Conservation (phyloP, 2,888 invertebrate genomes). For the Volucella bombylans region DNA sequence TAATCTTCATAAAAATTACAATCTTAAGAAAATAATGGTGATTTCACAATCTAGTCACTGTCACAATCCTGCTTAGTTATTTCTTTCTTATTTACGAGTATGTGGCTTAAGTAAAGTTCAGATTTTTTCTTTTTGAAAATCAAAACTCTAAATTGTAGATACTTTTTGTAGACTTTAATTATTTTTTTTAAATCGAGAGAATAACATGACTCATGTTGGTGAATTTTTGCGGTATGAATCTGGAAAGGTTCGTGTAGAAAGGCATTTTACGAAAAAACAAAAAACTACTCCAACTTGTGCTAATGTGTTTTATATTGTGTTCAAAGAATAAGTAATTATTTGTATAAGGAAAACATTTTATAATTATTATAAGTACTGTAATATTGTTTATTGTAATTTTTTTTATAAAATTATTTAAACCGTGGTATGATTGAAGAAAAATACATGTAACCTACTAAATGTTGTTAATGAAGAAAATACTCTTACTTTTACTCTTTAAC, state of each 20-base stretch:
- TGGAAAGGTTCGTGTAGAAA: constrained; percentile 62
- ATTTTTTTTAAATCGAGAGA: constrained; percentile 6
- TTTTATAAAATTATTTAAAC: constrained; percentile 17
- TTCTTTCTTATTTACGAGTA: constrained; percentile 20
- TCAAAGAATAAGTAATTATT: constrained; percentile 29
- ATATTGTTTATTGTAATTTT: constrained; percentile 16
- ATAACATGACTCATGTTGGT: background rate
- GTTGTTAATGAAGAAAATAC: constrained; percentile 40
- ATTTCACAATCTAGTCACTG: constrained; percentile 66
- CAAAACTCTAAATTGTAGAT: too few species aligned
- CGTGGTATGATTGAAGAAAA: background rate
- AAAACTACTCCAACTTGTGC: constrained; percentile 19
- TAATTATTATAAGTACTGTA: background rate
- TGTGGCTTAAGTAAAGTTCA: constrained; percentile 14
- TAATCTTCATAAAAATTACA: background rate
- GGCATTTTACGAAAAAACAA: background rate
- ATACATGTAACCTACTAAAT: constrained; percentile 31
- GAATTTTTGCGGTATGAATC: constrained; percentile 22
- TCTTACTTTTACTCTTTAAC: background rate
- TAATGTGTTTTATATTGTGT: constrained; percentile 44
- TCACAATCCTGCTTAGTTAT: constrained; percentile 15
- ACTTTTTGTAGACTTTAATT: background rate
- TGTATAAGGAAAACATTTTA: background rate
- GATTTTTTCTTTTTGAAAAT: too few species aligned
- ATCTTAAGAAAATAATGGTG: constrained; percentile 33